Conservation (phyloP, 2,888 invertebrate species). For the Ectemnius continuus region DNA sequence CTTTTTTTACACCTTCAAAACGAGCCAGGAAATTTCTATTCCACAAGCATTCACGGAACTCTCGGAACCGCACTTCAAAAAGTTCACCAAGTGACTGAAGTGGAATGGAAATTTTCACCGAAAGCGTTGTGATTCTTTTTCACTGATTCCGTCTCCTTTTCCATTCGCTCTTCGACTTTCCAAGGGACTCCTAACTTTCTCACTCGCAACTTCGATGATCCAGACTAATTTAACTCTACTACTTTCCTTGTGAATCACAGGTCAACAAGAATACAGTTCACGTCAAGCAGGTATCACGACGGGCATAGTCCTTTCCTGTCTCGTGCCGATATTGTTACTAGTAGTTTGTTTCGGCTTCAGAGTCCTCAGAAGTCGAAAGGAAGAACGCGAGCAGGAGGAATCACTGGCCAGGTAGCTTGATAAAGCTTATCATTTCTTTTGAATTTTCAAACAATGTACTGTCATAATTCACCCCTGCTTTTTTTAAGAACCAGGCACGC, state of each 20-base stretch:
- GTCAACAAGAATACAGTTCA: conserved; percentile 88
- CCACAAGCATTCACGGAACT: conserved; percentile 68
- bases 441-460: conserved; percentile 5
- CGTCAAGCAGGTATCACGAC: conserved; percentile 87
- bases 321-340: conserved; percentile 86
- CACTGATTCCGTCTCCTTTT: neutral
- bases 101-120: conserved; percentile 79
- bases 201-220: neutral
- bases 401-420: conserved; percentile 71
- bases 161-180: conserved; percentile 1
- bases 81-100: conserved; percentile 44
- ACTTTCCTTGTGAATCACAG: conserved; percentile 77
- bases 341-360: conserved; percentile 85
- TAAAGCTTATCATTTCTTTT: neutral
- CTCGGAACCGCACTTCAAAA: conserved; percentile 13
- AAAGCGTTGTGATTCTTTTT: conserved; percentile 59
- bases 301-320: conserved; percentile 87
- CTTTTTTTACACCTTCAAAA: conserved; percentile 47
- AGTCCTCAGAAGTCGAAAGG: conserved; percentile 80
- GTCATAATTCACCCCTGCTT: neutral
- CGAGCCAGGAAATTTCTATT: conserved; percentile 76
- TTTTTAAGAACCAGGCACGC: conserved; percentile 57
- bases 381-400: conserved; percentile 79
- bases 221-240: conserved; percentile 7
- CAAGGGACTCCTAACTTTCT: neutral